These are phyloP conservation scores for Tetraodon nigroviridis DNA, from an alignment of 2,113 vertebrate species.

Conservation along the genomic window DNA sequence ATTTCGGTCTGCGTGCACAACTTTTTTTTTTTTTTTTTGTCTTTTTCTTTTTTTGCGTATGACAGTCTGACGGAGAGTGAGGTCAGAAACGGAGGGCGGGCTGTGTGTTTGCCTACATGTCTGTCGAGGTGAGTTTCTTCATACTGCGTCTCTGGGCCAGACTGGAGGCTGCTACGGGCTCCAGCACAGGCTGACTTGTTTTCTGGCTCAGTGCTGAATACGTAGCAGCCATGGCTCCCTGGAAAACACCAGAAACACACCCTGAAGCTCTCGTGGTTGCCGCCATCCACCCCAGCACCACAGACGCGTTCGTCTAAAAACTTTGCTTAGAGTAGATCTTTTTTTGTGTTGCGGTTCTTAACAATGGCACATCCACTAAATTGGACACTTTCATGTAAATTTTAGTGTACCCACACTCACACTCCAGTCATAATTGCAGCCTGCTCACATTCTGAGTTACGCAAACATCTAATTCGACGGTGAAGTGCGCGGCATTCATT, in stretches of 20 bases:
- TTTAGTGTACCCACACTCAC: not conserved
- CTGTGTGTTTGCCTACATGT: slow-evolving; percentile 78
- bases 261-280: not conserved
- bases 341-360: too few species aligned
- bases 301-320: not conserved
- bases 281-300: not conserved
- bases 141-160: slow-evolving; percentile 94
- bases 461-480: not conserved
- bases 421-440: not conserved
- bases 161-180: slow-evolving; percentile 93
- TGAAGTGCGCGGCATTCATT: not conserved
- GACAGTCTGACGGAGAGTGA: slow-evolving; percentile 39
- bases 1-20: slow-evolving; percentile 27
- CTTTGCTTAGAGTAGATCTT: too few species aligned
- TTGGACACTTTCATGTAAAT: too few species aligned
- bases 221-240: slow-evolving; percentile 92
- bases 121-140: slow-evolving; percentile 96
- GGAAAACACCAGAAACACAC: not conserved
- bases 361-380: too few species aligned
- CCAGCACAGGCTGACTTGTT: slow-evolving; percentile 90
- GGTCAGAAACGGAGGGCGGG: slow-evolving; percentile 35
- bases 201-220: slow-evolving; percentile 92
- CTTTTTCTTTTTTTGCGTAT: slow-evolving; percentile 1
- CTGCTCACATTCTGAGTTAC: not conserved
- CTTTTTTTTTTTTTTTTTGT: not conserved